Evolutionary conservation across 2,888 invertebrate species (phyloP).

Genomic region (Neocrepidodera transversa): DNA sequence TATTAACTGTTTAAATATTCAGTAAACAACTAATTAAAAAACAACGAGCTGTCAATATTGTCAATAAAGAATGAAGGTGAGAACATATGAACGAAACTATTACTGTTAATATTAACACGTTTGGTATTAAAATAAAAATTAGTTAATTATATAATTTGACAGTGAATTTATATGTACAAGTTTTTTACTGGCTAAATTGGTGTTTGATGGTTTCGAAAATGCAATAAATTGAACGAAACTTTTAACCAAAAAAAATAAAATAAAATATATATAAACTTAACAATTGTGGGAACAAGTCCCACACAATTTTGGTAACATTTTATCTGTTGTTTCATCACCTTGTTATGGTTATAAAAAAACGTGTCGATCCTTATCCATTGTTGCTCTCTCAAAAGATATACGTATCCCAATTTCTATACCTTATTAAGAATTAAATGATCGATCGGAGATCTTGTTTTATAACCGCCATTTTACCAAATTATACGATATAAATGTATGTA

Average conservation of each 20-base stretch:
- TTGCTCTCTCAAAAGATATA: not conserved
- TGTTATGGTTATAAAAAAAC: conserved; percentile 2
- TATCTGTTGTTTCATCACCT: conserved; percentile 1
- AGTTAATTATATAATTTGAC: no score
- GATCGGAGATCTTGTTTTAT: not conserved
- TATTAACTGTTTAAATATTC: conserved; percentile 13
- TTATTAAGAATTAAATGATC: not conserved
- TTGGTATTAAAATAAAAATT: no score
- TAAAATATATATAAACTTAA: not conserved
- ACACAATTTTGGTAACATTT: conserved; percentile 8
- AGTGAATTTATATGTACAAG: no score
- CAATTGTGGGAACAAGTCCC: conserved; percentile 6
- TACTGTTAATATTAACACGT: not conserved
- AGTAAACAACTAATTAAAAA: conserved; percentile 1
- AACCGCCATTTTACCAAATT: not conserved
- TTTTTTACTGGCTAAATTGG: no score
- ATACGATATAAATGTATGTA: not conserved
- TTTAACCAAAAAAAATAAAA: not conserved
- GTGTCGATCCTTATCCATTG: conserved; percentile 2
- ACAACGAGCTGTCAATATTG: not conserved
- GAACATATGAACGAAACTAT: not conserved
- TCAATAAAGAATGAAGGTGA: not conserved
- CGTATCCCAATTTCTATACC: conserved; percentile 1
- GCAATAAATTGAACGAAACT: not conserved
- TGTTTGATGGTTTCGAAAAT: not conserved